Evolutionary conservation across 2,113 vertebrate species (phyloP).

Genomic region (Nerophis ophidion): DNA sequence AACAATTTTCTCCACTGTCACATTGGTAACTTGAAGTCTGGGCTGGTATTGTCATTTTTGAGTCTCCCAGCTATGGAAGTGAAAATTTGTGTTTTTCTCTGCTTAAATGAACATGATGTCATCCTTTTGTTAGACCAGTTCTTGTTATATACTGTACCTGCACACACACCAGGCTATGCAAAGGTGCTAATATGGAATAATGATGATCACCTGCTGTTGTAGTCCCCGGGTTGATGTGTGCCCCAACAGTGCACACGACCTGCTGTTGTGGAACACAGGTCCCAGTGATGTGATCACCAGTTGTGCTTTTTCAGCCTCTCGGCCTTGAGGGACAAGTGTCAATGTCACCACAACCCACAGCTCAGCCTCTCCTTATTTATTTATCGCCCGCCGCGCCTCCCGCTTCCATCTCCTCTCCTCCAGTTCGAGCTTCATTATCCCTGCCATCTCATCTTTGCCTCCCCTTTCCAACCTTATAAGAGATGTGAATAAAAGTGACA

Average conservation of each 20-base stretch:
- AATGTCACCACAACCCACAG: conserved; percentile 67
- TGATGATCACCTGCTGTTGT: neutral
- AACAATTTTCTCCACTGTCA: conserved; percentile 23
- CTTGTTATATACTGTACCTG: conserved; percentile 67
- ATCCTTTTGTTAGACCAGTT: conserved; percentile 59
- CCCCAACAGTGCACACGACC: conserved; percentile 14
- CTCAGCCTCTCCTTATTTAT: conserved; percentile 16
- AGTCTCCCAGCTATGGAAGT: conserved; percentile 13
- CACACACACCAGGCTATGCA: conserved; percentile 49
- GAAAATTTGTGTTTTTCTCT: conserved; percentile 54
- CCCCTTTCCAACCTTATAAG: conserved; percentile 37
- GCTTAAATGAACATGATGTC: conserved; percentile 77
- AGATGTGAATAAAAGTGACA: conserved; percentile 74
- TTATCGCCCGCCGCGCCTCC: conserved; percentile 15
- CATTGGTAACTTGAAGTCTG: conserved; percentile 13
- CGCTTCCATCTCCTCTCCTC: conserved; percentile 31
- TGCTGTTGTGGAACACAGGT: conserved; percentile 20
- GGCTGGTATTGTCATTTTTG: conserved; percentile 18
- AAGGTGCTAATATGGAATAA: conserved; percentile 42
- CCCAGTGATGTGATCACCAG: conserved; percentile 51
- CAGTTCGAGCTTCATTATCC: conserved; percentile 64
- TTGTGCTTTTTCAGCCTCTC: conserved; percentile 59
- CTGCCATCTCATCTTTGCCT: conserved; percentile 49
- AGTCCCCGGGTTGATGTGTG: neutral
- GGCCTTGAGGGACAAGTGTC: conserved; percentile 76